These are phyloP conservation scores for Ostrea edulis DNA, from an alignment of 1,140 invertebrate species.

Conservation along the genomic window DNA sequence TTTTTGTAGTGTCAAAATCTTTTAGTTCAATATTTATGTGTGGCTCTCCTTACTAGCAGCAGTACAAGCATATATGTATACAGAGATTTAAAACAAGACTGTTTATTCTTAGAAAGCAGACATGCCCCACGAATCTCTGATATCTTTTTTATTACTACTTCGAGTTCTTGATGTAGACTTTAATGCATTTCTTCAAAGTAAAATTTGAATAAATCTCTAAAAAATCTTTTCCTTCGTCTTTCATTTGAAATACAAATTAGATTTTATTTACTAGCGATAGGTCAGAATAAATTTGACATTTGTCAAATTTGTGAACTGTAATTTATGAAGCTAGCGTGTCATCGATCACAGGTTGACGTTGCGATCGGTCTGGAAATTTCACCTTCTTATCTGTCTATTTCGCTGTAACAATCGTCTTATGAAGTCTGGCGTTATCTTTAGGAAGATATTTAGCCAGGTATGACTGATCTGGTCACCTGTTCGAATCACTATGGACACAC, in stretches of 20 bases:
- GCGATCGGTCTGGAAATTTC: background rate
- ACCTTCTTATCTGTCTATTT: background rate
- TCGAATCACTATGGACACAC: conserved; percentile 13
- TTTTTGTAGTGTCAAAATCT: no score
- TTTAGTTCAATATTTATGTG: no score
- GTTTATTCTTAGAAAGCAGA: no score
- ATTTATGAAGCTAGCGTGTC: background rate
- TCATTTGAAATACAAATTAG: conserved; percentile 9
- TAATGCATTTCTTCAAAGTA: background rate
- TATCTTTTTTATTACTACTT: no score
- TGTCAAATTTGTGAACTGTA: conserved; percentile 11
- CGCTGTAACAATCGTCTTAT: background rate
- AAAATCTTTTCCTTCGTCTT: background rate
- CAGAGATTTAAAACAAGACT: no score
- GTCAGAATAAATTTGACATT: conserved; percentile 37
- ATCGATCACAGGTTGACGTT: background rate
- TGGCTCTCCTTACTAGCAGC: no score
- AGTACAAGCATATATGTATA: no score
- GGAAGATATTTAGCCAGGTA: background rate
- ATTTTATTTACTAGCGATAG: conserved; percentile 3
- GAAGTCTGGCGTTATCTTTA: conserved; percentile 9
- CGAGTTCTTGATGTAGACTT: background rate
- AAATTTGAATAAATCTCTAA: background rate
- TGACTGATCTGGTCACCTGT: background rate
- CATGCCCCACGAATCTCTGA: no score